A percentile compares a stretch with the other conserved stretches of the same genome.
Evolutionary conservation across 37 sponge, comb jelly and placozoan species (phyloP).

Genomic region (Crambe crambe): DNA sequence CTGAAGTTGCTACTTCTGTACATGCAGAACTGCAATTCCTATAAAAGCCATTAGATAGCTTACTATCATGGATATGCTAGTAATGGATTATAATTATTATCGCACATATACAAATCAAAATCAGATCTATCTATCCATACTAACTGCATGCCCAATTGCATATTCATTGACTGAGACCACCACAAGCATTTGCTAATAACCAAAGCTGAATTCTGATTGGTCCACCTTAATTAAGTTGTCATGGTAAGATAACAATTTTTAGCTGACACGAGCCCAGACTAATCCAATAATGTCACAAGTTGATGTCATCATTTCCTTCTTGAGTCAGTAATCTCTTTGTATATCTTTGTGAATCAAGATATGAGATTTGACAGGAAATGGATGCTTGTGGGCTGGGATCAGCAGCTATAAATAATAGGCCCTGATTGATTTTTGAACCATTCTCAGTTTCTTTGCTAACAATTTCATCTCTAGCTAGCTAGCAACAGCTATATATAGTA

Average conservation of each 20-base stretch:
- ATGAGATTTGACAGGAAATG: background rate
- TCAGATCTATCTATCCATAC: too few species aligned
- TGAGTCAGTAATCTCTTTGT: background rate
- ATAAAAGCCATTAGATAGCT: too few species aligned
- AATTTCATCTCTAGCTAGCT: background rate
- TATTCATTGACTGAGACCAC: slow-evolving; percentile 9
- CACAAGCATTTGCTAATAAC: background rate
- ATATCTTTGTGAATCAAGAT: background rate
- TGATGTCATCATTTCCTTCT: background rate
- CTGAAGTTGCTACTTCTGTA: too few species aligned
- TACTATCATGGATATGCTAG: too few species aligned
- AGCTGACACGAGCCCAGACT: background rate
- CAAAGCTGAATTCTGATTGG: background rate
- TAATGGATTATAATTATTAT: too few species aligned
- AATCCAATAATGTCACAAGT: background rate
- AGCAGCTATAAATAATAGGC: background rate
- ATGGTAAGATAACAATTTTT: background rate
- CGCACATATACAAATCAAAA: too few species aligned
- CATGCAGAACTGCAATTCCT: too few species aligned
- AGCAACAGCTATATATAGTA: background rate
- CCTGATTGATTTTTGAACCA: background rate
- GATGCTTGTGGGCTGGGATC: background rate
- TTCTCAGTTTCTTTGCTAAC: background rate
- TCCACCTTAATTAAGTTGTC: background rate
- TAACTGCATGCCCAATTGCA: background rate